Percentiles rank a stretch among this genome's conserved stretches.
phyloP scores from a whole-genome alignment of 2,113 vertebrate species.

The Aegotheles bennettii region DNA sequence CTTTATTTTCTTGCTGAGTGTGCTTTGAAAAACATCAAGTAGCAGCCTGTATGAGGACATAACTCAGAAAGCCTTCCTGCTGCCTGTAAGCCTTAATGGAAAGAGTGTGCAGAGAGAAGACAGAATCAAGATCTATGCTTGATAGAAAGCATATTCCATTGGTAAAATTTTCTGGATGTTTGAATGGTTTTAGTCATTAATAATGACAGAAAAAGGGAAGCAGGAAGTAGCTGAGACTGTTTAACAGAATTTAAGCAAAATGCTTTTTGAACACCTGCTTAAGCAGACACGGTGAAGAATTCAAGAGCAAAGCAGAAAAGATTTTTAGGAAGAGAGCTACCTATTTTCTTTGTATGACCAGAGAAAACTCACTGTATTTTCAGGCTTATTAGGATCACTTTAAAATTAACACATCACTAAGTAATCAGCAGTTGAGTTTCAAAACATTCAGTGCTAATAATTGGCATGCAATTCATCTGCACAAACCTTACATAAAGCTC shows the following conservation, averaged over 20 bases:
- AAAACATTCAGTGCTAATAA: neutral
- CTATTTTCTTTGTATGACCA: neutral
- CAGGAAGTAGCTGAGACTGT: neutral
- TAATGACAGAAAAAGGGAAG: neutral
- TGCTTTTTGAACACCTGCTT: neutral
- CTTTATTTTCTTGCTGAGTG: neutral
- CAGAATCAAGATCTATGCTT: neutral
- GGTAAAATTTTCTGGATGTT: neutral
- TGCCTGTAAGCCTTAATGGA: fast-evolving
- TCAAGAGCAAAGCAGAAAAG: neutral
- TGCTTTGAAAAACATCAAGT: neutral
- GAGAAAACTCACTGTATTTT: neutral
- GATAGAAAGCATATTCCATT: neutral
- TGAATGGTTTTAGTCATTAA: neutral
- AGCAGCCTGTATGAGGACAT: neutral
- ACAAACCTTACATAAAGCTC: conserved; percentile 21
- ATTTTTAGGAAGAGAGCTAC: neutral
- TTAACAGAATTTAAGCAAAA: neutral
- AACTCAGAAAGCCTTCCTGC: neutral
- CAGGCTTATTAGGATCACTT: neutral
- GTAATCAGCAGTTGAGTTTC: neutral
- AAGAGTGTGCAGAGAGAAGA: neutral
- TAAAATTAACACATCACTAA: neutral
- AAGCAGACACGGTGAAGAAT: neutral
- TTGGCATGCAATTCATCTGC: neutral